Evolutionary conservation across 2,113 vertebrate species (phyloP), one percentile per base, ranked within the genome.

Genomic region (Cinclus mexicanus): DNA sequence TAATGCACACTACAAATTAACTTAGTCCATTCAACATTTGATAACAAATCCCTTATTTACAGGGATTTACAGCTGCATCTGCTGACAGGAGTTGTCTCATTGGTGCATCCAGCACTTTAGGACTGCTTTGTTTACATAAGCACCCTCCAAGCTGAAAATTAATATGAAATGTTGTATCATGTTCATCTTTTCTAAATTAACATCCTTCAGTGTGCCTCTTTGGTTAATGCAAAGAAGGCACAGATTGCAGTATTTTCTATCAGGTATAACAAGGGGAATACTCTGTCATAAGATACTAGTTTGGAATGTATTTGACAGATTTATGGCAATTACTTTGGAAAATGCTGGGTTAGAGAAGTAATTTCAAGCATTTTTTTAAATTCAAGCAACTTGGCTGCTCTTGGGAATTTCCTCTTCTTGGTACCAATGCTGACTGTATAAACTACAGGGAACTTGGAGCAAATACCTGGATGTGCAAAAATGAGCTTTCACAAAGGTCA

Each of bases 251-350:
- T 69, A 46, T 80, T 94, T 89, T 41, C 14, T 28, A 35, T 14
- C 41, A 29, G 10, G 31, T 79, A 46, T 71, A 79, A 76, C 41
- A 61, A 80, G 41, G 21, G 41, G 55, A 95, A 88, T 59, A 42
- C 15, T 91, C 53, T 46, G 42, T 76, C 50, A 83, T 46, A 94
- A 93, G 87, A 89, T 61, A 79, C 25, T 33, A 28, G 41, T 57
- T 65, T 76, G 82, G 67, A 93, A 94, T 69, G 49, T 60, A 79
- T 79, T 85, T 89, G 87, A 55, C 70, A 95, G 84, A 95, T 89
- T 94, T 91, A 79, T 61, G 81, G 75, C 0, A 0, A 85, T 76
- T 49, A 37, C 69, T 93, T 89, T 46, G 69, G 84, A 94, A 95
- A 96, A 81, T 44, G 25, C n/a, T 91, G 67, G 23, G 72, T 89